Evolutionary conservation across 2,113 vertebrate species (phyloP).

Genomic region (Chrysochloris asiatica): DNA sequence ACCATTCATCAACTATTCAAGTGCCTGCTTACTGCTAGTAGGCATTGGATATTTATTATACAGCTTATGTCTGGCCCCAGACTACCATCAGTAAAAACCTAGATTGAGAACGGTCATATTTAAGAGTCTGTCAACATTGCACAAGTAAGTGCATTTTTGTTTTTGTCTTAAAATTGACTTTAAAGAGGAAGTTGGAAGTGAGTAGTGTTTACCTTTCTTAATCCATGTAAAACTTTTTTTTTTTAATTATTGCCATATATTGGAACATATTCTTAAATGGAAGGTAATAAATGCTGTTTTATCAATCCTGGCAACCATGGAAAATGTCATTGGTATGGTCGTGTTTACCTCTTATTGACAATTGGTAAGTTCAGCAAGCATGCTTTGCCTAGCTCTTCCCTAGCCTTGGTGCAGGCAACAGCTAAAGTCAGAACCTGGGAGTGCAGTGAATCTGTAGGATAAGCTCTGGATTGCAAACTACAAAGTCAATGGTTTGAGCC

Average conservation of each 20-base stretch:
- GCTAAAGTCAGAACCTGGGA: too few relatives aligned
- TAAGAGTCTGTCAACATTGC: not conserved
- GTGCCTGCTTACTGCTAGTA: not conserved
- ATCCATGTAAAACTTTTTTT: not conserved
- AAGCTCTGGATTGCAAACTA: too few relatives aligned
- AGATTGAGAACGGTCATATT: not conserved
- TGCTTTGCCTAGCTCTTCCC: not conserved
- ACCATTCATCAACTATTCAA: not conserved
- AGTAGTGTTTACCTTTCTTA: not conserved
- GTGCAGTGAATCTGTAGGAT: too few relatives aligned
- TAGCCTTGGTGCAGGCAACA: not conserved
- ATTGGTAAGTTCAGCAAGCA: not conserved
- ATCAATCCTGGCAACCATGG: not conserved
- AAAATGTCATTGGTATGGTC: not conserved
- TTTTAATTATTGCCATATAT: too few relatives aligned
- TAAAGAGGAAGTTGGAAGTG: not conserved
- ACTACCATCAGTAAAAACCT: not conserved
- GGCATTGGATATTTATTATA: not conserved
- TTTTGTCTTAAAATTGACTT: conserved; percentile 43
- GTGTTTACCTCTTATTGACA: not conserved
- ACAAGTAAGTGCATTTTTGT: not conserved
- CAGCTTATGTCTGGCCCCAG: not conserved
- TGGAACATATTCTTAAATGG: not conserved
- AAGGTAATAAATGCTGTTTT: not conserved
- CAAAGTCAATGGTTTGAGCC: too few relatives aligned